Conservation (phyloP, 2,113 vertebrate species). For the Pterocles gutturalis region DNA sequence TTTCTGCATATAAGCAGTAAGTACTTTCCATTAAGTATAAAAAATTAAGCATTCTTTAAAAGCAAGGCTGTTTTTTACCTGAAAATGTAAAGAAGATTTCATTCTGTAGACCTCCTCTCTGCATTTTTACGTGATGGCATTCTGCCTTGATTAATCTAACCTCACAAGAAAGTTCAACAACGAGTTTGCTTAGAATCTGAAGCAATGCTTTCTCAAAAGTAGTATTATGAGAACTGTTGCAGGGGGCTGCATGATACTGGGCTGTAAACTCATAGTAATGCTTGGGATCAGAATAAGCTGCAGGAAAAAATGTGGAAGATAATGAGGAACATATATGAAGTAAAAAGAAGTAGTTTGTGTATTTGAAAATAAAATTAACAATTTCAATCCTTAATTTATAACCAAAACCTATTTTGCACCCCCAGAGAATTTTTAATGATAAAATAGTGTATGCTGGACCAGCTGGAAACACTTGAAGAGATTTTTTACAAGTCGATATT, state of each 20-base stretch:
- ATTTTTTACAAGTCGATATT: not conserved
- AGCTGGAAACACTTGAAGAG: not conserved
- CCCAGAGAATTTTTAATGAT: not conserved
- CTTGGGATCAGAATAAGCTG: slow-evolving; percentile 56
- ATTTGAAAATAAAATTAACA: not conserved
- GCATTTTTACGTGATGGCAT: slow-evolving; percentile 72
- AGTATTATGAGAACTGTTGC: slow-evolving; percentile 50
- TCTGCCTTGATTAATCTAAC: slow-evolving; percentile 58
- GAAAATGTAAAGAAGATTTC: slow-evolving; percentile 72
- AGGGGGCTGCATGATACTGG: slow-evolving; percentile 51
- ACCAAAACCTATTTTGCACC: not conserved
- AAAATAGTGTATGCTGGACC: not conserved
- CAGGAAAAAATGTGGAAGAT: not conserved
- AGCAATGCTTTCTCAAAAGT: slow-evolving; percentile 66
- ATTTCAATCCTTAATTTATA: not conserved
- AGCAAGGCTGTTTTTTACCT: slow-evolving; percentile 43
- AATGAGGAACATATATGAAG: not conserved
- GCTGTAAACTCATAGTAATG: slow-evolving; percentile 61
- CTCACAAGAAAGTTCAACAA: slow-evolving; percentile 59
- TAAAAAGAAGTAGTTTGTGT: not conserved
- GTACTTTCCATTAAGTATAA: not conserved
- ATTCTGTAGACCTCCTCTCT: slow-evolving; percentile 68
- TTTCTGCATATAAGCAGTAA: not conserved
- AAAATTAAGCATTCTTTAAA: not conserved
- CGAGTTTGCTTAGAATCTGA: slow-evolving; percentile 49